Conservation (phyloP, 2,797 vertebrate species). For the Xenops minutus region DNA sequence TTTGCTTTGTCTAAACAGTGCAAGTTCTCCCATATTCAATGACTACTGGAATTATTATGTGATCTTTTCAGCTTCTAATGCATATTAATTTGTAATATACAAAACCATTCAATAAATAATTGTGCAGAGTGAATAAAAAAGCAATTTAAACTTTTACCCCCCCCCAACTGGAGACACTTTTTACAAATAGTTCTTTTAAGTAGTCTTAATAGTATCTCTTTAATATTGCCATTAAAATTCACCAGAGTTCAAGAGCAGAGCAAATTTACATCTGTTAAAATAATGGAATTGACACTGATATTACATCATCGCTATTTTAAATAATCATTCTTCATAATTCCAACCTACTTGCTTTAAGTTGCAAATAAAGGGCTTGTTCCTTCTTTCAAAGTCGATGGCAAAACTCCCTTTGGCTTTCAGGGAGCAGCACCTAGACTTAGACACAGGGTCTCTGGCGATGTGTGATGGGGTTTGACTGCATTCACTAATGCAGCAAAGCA, state of each 20-base stretch:
- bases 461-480: background rate
- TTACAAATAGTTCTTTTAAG: slow-evolving; percentile 73
- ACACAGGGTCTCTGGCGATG: background rate
- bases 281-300: slow-evolving; percentile 77
- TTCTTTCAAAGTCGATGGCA: slow-evolving; percentile 32
- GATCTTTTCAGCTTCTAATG: slow-evolving; percentile 40
- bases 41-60: background rate
- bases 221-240: slow-evolving; percentile 77
- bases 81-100: slow-evolving; percentile 62
- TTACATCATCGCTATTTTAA: slow-evolving; percentile 77
- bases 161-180: slow-evolving; percentile 28
- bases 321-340: slow-evolving; percentile 73
- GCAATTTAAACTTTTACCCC: slow-evolving; percentile 61
- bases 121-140: slow-evolving; percentile 69
- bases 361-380: slow-evolving; percentile 60
- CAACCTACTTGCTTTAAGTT: slow-evolving; percentile 68
- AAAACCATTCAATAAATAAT: slow-evolving; percentile 69
- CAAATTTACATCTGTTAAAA: slow-evolving; percentile 76
- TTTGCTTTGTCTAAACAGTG: slow-evolving; percentile 12
- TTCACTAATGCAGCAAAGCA: background rate
- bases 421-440: slow-evolving; percentile 11
- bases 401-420: slow-evolving; percentile 17
- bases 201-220: slow-evolving; percentile 77
- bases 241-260: slow-evolving; percentile 76
- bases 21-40: background rate